A percentile compares a stretch with the other conserved stretches of the same genome.
These are phyloP conservation scores for Rhodinocichla rosea DNA, from an alignment of 2,113 vertebrate genomes.

Conservation along the genomic window DNA sequence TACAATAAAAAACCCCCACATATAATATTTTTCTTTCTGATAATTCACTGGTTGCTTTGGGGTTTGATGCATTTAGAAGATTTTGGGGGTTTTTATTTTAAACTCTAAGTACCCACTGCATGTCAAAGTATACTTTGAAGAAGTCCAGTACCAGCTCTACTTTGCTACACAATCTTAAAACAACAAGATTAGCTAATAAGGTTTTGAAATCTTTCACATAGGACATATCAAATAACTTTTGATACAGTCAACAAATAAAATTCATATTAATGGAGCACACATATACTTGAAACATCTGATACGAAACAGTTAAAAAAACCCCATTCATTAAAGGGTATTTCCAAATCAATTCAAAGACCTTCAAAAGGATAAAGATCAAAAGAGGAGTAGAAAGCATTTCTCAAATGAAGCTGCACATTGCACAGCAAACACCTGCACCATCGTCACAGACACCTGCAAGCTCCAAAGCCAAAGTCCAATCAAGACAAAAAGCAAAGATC, in stretches of 20 bases:
- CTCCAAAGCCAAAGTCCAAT: not conserved
- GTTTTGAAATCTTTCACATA: not conserved
- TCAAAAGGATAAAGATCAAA: not conserved
- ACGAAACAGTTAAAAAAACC: not conserved
- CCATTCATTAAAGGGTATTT: not conserved
- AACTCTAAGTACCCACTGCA: not conserved
- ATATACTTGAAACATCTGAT: not conserved
- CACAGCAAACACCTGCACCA: not conserved
- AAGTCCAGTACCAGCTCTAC: not conserved
- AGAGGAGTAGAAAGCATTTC: not conserved
- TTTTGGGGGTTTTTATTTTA: not conserved
- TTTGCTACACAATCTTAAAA: not conserved
- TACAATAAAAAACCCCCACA: not conserved
- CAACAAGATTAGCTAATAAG: not conserved
- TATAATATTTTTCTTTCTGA: not conserved
- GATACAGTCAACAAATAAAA: not conserved
- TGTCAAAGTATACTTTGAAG: not conserved
- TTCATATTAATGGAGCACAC: not conserved
- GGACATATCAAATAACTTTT: not conserved
- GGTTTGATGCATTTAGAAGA: not conserved
- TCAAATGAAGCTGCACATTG: not conserved
- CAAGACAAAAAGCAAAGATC: not conserved
- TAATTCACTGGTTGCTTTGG: not conserved
- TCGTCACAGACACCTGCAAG: not conserved
- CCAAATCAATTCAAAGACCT: not conserved